These are phyloP conservation scores for Salvelinus fontinalis DNA, from an alignment of 2,113 vertebrate species.

Conservation along the genomic window DNA sequence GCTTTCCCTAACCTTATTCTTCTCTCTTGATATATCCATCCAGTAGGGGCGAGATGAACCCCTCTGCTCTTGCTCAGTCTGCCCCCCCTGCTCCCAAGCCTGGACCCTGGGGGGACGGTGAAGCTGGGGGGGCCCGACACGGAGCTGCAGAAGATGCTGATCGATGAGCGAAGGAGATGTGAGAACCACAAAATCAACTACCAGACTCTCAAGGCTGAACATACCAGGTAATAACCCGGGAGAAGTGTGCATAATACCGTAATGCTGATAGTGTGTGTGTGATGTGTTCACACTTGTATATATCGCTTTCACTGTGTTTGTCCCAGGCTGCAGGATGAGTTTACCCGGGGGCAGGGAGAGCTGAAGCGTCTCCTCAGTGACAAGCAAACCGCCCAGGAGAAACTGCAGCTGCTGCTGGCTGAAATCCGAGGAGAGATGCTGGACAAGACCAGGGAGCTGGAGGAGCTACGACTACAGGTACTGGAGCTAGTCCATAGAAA, in stretches of 20 bases:
- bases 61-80: conserved; percentile 48
- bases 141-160: conserved; percentile 87
- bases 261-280: neutral
- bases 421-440: conserved; percentile 81
- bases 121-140: conserved; percentile 66
- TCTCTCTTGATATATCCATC: neutral
- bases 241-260: neutral
- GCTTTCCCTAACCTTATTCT: neutral
- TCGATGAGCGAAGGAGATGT: conserved; percentile 84
- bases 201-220: conserved; percentile 83
- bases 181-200: conserved; percentile 90
- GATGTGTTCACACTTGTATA: neutral
- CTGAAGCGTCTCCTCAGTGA: conserved; percentile 77
- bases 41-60: conserved; percentile 56
- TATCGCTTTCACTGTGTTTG: neutral
- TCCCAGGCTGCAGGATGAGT: conserved; percentile 83
- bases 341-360: conserved; percentile 77
- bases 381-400: conserved; percentile 79
- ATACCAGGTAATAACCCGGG: conserved; percentile 74
- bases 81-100: conserved; percentile 52
- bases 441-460: conserved; percentile 82
- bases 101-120: conserved; percentile 70
- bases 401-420: conserved; percentile 79
- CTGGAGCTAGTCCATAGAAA: neutral
- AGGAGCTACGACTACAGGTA: conserved; percentile 86